These are phyloP conservation scores for Eubucco bourcierii DNA, from an alignment of 2,113 vertebrate genomes.

Conservation along the genomic window DNA sequence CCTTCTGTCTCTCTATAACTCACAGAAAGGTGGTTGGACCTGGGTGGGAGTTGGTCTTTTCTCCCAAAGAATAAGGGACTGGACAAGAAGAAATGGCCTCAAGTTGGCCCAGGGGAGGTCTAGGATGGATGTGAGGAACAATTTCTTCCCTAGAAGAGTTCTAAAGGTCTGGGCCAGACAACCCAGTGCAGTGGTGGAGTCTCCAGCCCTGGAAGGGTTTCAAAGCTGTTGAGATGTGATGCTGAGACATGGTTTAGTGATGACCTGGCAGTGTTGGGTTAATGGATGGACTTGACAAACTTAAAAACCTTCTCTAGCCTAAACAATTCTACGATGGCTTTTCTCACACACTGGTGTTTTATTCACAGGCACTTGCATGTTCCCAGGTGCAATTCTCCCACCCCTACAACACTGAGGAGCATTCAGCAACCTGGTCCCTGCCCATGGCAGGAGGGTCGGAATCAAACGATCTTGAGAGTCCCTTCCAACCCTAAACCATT, in stretches of 20 bases:
- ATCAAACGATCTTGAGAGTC: too few species aligned
- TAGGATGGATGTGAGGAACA: background rate
- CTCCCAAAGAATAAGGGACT: too few species aligned
- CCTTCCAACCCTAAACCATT: too few species aligned
- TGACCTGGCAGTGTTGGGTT: background rate
- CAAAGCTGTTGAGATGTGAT: background rate
- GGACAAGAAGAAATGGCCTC: too few species aligned
- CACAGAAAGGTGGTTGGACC: too few species aligned
- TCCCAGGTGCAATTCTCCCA: background rate
- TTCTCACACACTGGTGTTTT: background rate
- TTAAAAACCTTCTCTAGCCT: background rate
- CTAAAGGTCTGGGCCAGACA: too few species aligned
- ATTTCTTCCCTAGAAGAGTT: background rate
- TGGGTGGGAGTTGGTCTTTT: too few species aligned
- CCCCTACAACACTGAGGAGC: fast-evolving
- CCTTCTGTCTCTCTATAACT: too few species aligned
- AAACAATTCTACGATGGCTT: background rate
- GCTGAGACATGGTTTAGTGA: background rate
- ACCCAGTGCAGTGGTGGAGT: background rate
- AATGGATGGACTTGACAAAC: background rate
- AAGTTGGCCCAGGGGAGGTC: too few species aligned
- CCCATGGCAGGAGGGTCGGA: too few species aligned
- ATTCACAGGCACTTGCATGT: fast-evolving
- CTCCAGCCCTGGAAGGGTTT: background rate
- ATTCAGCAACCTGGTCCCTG: too few species aligned